Conservation (phyloP, 2,888 invertebrate genomes). For the Theodoxus fluviatilis region DNA sequence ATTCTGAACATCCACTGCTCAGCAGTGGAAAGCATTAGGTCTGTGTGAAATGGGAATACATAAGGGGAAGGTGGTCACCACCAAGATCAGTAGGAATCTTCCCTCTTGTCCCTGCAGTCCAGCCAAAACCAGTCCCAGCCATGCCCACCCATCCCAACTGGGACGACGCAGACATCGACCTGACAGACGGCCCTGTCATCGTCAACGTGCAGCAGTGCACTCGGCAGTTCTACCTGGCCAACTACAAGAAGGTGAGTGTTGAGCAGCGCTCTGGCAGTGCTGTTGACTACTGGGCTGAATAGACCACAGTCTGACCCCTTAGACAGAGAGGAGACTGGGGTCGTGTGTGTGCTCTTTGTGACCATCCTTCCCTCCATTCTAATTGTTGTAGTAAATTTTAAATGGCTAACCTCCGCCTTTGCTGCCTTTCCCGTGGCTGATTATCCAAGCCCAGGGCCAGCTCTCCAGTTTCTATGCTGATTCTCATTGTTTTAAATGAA, state of each 20-base stretch:
- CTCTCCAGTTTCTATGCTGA: no score
- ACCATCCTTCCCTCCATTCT: background rate
- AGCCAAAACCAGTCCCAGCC: no score
- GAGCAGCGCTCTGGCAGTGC: background rate
- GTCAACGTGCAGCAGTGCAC: constrained; percentile 49
- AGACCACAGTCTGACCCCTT: background rate
- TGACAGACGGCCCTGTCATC: constrained; percentile 52
- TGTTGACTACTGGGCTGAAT: background rate
- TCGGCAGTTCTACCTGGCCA: constrained; percentile 46
- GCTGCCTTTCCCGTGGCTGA: no score
- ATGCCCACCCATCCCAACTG: no score
- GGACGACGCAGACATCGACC: constrained; percentile 48
- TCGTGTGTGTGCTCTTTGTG: background rate
- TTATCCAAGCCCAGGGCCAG: no score
- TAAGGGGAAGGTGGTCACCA: no score
- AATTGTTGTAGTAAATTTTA: background rate
- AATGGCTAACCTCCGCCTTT: background rate
- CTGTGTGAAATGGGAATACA: no score
- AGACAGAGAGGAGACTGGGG: background rate
- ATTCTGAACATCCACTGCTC: no score
- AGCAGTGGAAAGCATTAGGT: no score
- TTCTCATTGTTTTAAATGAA: no score
- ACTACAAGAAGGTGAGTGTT: constrained; percentile 46
- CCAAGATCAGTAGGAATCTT: no score
- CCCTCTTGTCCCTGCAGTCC: no score